Percentiles rank a stretch among this genome's conserved stretches.
Evolutionary conservation across 2,113 vertebrate species (phyloP).

Genomic region (Ovibos moschatus): DNA sequence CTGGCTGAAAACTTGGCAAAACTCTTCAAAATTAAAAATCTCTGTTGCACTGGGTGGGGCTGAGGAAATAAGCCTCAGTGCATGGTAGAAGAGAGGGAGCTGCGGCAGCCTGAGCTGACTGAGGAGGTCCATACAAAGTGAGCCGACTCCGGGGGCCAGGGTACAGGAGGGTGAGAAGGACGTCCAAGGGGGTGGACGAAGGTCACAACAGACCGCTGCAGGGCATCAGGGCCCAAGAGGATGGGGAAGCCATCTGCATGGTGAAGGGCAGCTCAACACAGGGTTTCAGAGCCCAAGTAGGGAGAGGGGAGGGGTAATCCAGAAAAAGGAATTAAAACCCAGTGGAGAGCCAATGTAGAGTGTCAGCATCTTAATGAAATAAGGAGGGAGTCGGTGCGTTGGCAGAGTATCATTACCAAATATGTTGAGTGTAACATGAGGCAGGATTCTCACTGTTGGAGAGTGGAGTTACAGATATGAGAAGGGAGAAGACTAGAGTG

Average conservation of each 20-base stretch:
- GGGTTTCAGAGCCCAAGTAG: background rate
- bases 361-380: background rate
- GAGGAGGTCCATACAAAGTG: too few species aligned
- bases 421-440: background rate
- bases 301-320: background rate
- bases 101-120: background rate
- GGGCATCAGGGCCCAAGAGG: background rate
- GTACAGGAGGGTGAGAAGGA: background rate
- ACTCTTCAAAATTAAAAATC: background rate
- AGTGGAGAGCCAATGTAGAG: background rate
- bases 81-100: background rate
- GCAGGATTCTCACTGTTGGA: background rate
- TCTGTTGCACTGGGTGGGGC: background rate
- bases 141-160: background rate
- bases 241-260: background rate
- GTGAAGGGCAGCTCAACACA: background rate
- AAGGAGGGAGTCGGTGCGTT: background rate
- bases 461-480: background rate
- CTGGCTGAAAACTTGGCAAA: background rate
- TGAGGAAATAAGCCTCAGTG: background rate
- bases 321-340: background rate
- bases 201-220: too few species aligned
- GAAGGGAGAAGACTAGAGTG: background rate
- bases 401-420: background rate
- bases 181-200: rapidly evolving